Evolutionary conservation across 2,888 invertebrate genomes (phyloP).

Genomic region (Bruchidius siliquastri): DNA sequence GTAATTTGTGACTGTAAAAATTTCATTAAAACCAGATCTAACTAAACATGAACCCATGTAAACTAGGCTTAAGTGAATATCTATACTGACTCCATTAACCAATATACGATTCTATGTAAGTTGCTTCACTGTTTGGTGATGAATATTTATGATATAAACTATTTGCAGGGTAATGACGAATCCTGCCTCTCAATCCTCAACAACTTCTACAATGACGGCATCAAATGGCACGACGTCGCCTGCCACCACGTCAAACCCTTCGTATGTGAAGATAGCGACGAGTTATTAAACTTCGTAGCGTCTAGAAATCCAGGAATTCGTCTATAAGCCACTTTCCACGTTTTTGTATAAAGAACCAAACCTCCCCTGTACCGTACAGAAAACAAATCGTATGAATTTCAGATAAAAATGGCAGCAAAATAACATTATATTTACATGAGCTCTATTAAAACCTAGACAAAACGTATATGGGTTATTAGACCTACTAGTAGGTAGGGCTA

Average conservation of each 20-base stretch:
- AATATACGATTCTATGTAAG: too few species aligned
- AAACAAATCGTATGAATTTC: not conserved
- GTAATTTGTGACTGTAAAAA: too few species aligned
- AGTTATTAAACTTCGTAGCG: slow-evolving; percentile 83
- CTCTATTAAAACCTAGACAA: too few species aligned
- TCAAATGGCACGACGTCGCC: slow-evolving; percentile 85
- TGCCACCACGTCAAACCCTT: slow-evolving; percentile 83
- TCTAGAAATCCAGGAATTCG: slow-evolving; percentile 83
- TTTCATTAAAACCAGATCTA: too few species aligned
- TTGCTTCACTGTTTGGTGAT: too few species aligned
- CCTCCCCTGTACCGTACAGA: not conserved
- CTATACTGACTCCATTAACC: too few species aligned
- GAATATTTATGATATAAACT: too few species aligned
- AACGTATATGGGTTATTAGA: too few species aligned
- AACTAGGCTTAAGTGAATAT: too few species aligned
- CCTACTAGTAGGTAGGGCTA: too few species aligned
- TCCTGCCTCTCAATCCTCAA: slow-evolving; percentile 84
- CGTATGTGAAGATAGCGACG: slow-evolving; percentile 89
- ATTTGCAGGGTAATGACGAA: slow-evolving; percentile 77
- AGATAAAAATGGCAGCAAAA: not conserved
- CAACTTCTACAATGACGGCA: slow-evolving; percentile 86
- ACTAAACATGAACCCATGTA: too few species aligned
- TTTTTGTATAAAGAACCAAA: not conserved
- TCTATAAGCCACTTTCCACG: slow-evolving; percentile 49
- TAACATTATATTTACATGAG: too few species aligned